Percentiles rank a stretch among this genome's conserved stretches.
Evolutionary conservation across 2,888 invertebrate genomes (phyloP).

Genomic region (Rotaria macrura): DNA sequence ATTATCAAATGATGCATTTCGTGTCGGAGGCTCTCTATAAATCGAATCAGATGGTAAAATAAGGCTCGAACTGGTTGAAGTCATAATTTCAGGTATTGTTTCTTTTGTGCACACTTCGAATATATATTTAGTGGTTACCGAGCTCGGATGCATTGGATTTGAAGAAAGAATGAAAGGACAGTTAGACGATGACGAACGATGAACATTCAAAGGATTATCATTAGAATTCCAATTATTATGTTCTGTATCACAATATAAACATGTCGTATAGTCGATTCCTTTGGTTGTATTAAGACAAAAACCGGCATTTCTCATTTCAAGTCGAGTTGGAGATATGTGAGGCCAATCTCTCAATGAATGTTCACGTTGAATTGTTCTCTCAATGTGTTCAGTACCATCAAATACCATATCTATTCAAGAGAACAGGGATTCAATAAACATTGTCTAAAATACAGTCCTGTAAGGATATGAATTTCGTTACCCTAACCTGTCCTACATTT

Average conservation of each 20-base stretch:
- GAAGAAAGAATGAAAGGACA: not conserved
- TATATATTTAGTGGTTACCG: not conserved
- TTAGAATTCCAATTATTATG: not conserved
- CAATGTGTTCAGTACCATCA: not conserved
- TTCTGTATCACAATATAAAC: not conserved
- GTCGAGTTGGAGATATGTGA: not conserved
- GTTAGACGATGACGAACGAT: not conserved
- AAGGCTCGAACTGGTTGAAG: not conserved
- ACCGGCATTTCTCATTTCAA: not conserved
- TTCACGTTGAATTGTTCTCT: not conserved
- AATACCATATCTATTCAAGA: not conserved
- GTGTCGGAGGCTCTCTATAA: not conserved
- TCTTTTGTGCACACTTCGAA: not conserved
- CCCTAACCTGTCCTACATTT: too few relatives aligned
- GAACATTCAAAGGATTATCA: not conserved
- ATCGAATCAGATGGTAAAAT: not conserved
- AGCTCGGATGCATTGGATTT: not conserved
- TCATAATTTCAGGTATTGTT: not conserved
- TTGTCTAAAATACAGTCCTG: too few relatives aligned
- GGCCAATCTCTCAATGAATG: not conserved
- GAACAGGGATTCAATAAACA: not conserved
- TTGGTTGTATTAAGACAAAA: not conserved
- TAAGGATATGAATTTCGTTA: too few relatives aligned
- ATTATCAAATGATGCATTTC: not conserved
- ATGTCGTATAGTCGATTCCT: not conserved